These are phyloP conservation scores for Pantherophis alleghaniensis DNA, from an alignment of 2,797 vertebrate species.

Conservation along the genomic window DNA sequence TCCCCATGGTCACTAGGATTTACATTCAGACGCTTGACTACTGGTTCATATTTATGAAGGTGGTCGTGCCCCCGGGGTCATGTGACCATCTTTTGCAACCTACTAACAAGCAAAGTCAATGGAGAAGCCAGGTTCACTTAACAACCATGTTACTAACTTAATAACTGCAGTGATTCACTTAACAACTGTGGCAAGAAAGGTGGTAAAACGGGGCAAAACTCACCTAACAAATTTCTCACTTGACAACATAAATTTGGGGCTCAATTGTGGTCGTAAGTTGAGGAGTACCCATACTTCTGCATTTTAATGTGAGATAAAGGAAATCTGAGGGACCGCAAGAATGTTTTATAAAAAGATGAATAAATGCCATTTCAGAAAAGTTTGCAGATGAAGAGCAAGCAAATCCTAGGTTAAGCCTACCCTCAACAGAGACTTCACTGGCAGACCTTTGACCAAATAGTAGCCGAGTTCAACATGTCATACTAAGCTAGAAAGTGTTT, in stretches of 20 bases:
- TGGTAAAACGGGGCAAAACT: background rate
- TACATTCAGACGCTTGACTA: background rate
- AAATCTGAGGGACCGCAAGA: background rate
- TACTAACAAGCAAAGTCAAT: background rate
- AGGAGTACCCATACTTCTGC: background rate
- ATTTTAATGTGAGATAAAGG: background rate
- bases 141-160: background rate
- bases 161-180: background rate
- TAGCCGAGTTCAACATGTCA: background rate
- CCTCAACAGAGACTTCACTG: background rate
- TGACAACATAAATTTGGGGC: background rate
- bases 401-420: background rate
- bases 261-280: background rate
- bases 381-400: background rate
- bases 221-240: background rate
- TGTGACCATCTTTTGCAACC: background rate
- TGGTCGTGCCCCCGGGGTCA: background rate
- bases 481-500: background rate
- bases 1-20: background rate
- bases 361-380: background rate
- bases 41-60: background rate
- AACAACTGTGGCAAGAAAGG: background rate
- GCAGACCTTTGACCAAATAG: background rate
- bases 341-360: background rate
- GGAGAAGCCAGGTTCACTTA: background rate